These are phyloP conservation scores for Bombus affinis DNA, from an alignment of 1,140 invertebrate genomes.

Conservation along the genomic window DNA sequence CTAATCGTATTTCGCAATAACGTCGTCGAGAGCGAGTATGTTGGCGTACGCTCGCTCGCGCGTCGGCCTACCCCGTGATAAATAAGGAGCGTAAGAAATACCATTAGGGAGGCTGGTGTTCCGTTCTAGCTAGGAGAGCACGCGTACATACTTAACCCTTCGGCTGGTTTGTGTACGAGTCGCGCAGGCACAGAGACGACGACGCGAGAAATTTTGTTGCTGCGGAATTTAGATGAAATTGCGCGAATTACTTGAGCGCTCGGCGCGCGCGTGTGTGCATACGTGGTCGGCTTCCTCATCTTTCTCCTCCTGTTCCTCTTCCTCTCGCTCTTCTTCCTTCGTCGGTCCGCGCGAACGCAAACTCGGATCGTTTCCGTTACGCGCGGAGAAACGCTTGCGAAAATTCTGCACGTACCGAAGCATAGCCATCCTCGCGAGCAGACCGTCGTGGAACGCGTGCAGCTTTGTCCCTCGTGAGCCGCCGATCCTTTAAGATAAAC, in stretches of 20 bases:
- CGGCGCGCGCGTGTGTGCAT: slow-evolving; percentile 44
- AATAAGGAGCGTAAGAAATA: slow-evolving; percentile 77
- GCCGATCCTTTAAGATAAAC: not conserved
- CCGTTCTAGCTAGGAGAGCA: not conserved
- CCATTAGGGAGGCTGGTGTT: slow-evolving; percentile 41
- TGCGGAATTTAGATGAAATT: slow-evolving; percentile 82
- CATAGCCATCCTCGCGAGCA: not conserved
- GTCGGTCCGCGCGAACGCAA: not conserved
- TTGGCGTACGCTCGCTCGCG: not conserved
- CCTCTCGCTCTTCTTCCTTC: not conserved
- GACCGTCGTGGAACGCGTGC: not conserved
- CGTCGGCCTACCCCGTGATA: slow-evolving; percentile 63
- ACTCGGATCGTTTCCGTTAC: slow-evolving; percentile 20
- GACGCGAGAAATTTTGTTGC: slow-evolving; percentile 73
- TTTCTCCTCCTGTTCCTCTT: slow-evolving; percentile 8
- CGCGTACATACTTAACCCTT: not conserved
- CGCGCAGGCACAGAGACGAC: slow-evolving; percentile 54
- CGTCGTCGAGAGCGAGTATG: slow-evolving; percentile 58
- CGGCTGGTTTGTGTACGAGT: not conserved
- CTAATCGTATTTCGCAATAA: slow-evolving; percentile 78
- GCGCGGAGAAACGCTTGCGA: slow-evolving; percentile 27
- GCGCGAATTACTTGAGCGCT: slow-evolving; percentile 79
- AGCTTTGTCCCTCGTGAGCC: slow-evolving; percentile 11
- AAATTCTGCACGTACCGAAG: slow-evolving; percentile 54
- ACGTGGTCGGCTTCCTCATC: slow-evolving; percentile 23